phyloP scores from a whole-genome alignment of 1,140 invertebrate genomes.

The Lethocerus indicus region DNA sequence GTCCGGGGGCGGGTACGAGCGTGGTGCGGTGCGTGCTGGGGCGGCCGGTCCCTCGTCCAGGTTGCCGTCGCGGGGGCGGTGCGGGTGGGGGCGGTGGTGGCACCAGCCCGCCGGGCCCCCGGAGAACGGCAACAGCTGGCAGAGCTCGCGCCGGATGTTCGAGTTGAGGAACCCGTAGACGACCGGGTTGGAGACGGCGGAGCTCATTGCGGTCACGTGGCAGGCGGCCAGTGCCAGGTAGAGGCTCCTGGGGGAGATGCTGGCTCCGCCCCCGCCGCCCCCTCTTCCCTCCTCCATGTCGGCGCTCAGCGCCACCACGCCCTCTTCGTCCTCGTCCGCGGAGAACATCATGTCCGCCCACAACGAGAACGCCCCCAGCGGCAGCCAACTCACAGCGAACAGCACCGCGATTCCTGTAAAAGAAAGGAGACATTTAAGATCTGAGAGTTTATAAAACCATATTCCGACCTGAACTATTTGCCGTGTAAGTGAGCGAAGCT shows the following conservation, averaged over 20 bases:
- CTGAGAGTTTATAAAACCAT: background rate
- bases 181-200: constrained; percentile 32
- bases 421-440: background rate
- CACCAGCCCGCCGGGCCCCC: too few relatives aligned
- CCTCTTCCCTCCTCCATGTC: too few relatives aligned
- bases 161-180: constrained; percentile 35
- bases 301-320: too few relatives aligned
- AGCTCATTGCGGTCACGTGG: constrained; percentile 35
- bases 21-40: too few relatives aligned
- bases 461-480: too few relatives aligned
- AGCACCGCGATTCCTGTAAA: constrained; percentile 22
- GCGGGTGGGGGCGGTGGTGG: too few relatives aligned
- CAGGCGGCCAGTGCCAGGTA: constrained; percentile 29
- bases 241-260: constrained; percentile 18
- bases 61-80: too few relatives aligned
- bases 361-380: constrained; percentile 31
- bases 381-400: constrained; percentile 33
- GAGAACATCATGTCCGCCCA: constrained; percentile 23
- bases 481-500: too few relatives aligned
- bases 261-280: background rate
- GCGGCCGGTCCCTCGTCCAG: too few relatives aligned
- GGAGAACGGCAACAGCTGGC: constrained; percentile 23
- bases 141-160: constrained; percentile 26
- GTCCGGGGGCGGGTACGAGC: too few relatives aligned
- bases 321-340: constrained; percentile 13